Percentiles rank a stretch among this genome's conserved stretches.
Evolutionary conservation across 2,888 invertebrate genomes (phyloP).

Genomic region (Drosophila ochracea): DNA sequence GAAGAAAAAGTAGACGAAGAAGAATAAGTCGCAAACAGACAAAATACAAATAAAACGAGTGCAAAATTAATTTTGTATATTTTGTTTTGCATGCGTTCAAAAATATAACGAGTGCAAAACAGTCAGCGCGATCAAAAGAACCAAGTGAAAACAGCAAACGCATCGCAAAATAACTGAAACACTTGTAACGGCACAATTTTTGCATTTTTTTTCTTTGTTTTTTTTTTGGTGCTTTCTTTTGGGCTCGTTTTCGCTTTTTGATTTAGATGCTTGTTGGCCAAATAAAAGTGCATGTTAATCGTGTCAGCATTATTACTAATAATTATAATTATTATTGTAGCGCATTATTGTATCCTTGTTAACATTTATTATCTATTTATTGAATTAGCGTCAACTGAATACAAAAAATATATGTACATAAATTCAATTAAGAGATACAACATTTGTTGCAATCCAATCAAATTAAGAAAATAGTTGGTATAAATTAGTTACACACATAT

Average conservation of each 20-base stretch:
- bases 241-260: neutral
- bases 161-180: slow-evolving; percentile 70
- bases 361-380: too few species aligned
- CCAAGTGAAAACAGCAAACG: slow-evolving; percentile 74
- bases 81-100: slow-evolving; percentile 23
- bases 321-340: neutral
- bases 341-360: too few species aligned
- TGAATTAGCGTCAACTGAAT: neutral
- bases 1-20: neutral
- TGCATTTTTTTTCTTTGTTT: neutral
- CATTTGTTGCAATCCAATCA: neutral
- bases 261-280: neutral
- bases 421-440: neutral
- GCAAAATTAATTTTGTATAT: slow-evolving; percentile 45
- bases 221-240: neutral
- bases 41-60: slow-evolving; percentile 35
- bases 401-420: neutral
- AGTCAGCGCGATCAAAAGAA: slow-evolving; percentile 28
- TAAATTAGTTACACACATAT: neutral
- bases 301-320: neutral
- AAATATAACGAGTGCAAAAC: slow-evolving; percentile 38
- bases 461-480: neutral
- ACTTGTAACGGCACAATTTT: slow-evolving; percentile 63
- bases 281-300: neutral
- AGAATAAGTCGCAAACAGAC: slow-evolving; percentile 13